A percentile compares a stretch with the other conserved stretches of the same genome.
Evolutionary conservation across 2,888 invertebrate genomes (phyloP).

Genomic region (Xanthorhoe spadicearia): DNA sequence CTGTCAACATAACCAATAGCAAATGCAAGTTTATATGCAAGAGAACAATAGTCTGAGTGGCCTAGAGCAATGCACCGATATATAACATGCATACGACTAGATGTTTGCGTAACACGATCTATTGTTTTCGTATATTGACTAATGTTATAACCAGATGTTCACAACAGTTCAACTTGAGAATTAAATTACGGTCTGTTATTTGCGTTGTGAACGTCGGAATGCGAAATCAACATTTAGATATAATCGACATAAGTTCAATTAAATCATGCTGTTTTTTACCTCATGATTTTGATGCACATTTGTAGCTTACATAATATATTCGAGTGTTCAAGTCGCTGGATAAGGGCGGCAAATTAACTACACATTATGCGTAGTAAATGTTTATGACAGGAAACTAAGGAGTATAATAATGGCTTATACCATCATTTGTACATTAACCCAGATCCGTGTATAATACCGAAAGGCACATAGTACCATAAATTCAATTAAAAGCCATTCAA

Average conservation of each 20-base stretch:
- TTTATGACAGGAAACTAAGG: slow-evolving; percentile 11
- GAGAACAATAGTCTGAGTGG: neutral
- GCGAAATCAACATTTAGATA: neutral
- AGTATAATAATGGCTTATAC: slow-evolving; percentile 11
- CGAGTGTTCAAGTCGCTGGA: neutral
- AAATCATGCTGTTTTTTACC: too few relatives aligned
- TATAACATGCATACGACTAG: slow-evolving; percentile 6
- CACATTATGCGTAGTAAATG: neutral
- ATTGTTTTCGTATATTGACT: slow-evolving; percentile 33
- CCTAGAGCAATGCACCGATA: slow-evolving; percentile 8
- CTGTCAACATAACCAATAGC: neutral
- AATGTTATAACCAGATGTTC: slow-evolving; percentile 36
- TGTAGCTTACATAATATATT: too few relatives aligned
- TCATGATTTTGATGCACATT: too few relatives aligned
- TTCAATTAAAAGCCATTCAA: slow-evolving; percentile 45
- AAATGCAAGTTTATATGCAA: neutral
- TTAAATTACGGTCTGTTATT: slow-evolving; percentile 26
- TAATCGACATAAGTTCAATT: neutral
- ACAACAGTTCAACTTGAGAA: slow-evolving; percentile 37
- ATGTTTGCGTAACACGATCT: slow-evolving; percentile 25
- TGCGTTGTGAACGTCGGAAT: slow-evolving; percentile 1
- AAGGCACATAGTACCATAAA: slow-evolving; percentile 39
- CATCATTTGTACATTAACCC: slow-evolving; percentile 25
- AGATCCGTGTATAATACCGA: slow-evolving; percentile 27
- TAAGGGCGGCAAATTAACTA: neutral